These are phyloP conservation scores for Balearica regulorum DNA, from an alignment of 2,797 vertebrate species.

Conservation along the genomic window DNA sequence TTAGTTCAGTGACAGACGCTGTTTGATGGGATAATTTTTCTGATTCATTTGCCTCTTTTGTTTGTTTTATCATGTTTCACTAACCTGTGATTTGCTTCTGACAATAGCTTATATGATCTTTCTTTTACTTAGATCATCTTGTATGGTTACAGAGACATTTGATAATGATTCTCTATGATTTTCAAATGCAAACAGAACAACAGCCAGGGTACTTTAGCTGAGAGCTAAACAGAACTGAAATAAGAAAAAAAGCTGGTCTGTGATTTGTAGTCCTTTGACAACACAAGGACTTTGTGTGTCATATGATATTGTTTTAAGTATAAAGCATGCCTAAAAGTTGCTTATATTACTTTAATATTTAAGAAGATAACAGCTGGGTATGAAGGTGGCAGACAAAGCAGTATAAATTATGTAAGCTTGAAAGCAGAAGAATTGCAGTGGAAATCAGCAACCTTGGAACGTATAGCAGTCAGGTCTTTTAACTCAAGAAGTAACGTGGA, in stretches of 20 bases:
- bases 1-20: not conserved
- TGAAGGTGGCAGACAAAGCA: slow-evolving; percentile 48
- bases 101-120: not conserved
- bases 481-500: slow-evolving; percentile 39
- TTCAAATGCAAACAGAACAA: slow-evolving; percentile 25
- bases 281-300: not conserved
- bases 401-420: slow-evolving; percentile 65
- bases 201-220: not conserved
- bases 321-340: slow-evolving; percentile 45
- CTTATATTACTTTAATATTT: slow-evolving; percentile 65
- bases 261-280: slow-evolving; percentile 49
- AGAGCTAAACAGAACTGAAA: slow-evolving; percentile 37
- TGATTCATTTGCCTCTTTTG: slow-evolving; percentile 10
- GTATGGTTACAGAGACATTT: slow-evolving; percentile 28
- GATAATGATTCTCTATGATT: slow-evolving; percentile 10
- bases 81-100: not conserved
- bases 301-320: slow-evolving; percentile 41
- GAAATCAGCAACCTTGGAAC: slow-evolving; percentile 57
- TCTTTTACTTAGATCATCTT: not conserved
- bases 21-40: not conserved
- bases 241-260: not conserved
- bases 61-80: not conserved
- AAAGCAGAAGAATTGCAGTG: not conserved
- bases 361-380: slow-evolving; percentile 38
- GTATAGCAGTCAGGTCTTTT: slow-evolving; percentile 44